Evolutionary conservation across 2,113 vertebrate species (phyloP), one percentile per base, ranked within the genome.

Genomic region (Crotalus helleri): DNA sequence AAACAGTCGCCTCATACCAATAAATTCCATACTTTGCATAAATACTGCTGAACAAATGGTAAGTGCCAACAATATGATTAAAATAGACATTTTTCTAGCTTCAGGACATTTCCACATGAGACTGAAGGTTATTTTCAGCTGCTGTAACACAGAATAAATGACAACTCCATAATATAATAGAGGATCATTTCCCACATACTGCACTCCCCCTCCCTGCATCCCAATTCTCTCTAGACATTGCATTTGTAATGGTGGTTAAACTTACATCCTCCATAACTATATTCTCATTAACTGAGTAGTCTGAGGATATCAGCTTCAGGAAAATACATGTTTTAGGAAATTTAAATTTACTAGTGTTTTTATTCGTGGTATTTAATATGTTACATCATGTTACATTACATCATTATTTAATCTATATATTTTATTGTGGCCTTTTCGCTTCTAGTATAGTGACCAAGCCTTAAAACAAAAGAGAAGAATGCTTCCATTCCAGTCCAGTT

Each of bases 11-110:
- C 17, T 93, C 0, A 51, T 94, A 93, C 91, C 49, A 93, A 89
- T 90, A 94, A 93, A 0, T 39, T 85, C 4, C 26, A 6, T 93
- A 55, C 89, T 91, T 92, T 94, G 81, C 26, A 93, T 54, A 91
- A 95, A 87, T 91, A 90, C 0, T 92, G 58, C 1, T 93, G 0
- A 4, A 57, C 58, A 51, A 81, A 58, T 33, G 15, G 17, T 51
- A 1, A 55, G 0, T 87, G 91, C 91, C 3, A 95, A 94, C 64
- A 92, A 58, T 54, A 59, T 26, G 61, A 59, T 58, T 96, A 69
- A 92, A 91, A 93, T 5, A 7, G 2, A 81, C 88, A 2, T 44
- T 92, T 96, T 95, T 55, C 24, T 94, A 13, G 81, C 93, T 91
- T 74, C 1, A n/a, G 57, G 39, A 19, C 12, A 46, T 93, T 95